Conservation (phyloP, 2,113 vertebrate genomes). For the Tachysurus vachellii region DNA sequence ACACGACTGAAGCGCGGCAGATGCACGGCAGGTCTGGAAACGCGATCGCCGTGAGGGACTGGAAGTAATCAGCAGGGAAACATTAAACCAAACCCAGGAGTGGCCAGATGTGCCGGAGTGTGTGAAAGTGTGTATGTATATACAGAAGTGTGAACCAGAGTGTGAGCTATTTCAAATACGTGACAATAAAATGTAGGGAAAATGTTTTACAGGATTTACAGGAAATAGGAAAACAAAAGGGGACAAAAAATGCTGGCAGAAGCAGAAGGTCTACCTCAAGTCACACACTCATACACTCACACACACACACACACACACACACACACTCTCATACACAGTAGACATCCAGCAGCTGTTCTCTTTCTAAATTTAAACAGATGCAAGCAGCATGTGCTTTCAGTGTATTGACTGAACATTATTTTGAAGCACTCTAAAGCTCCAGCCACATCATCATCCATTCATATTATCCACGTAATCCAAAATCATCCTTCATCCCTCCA, state of each 20-base stretch:
- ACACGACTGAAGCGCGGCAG: conserved; percentile 45
- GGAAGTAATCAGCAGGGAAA: conserved; percentile 34
- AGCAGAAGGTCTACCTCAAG: neutral
- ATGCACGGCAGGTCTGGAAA: conserved; percentile 57
- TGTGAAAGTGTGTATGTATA: conserved; percentile 17
- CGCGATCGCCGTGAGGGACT: conserved; percentile 48
- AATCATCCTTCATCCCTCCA: neutral
- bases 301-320: conserved; percentile 42
- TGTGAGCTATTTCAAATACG: neutral
- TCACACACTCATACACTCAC: conserved; percentile 40
- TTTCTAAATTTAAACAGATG: conserved; percentile 48
- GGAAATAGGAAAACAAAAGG: conserved; percentile 33
- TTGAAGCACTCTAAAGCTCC: neutral
- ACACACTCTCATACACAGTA: conserved; percentile 13
- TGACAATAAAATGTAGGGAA: neutral
- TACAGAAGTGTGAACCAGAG: neutral
- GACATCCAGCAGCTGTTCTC: conserved; percentile 42
- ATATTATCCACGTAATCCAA: neutral
- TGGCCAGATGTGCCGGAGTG: conserved; percentile 1
- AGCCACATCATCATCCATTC: neutral
- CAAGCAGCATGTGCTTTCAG: neutral
- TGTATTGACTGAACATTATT: conserved; percentile 4
- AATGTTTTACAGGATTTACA: neutral
- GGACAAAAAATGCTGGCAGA: conserved; percentile 7
- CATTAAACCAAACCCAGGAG: conserved; percentile 17